A percentile compares a stretch with the other conserved stretches of the same genome.
These are phyloP conservation scores for Penelope pileata DNA, from an alignment of 2,113 vertebrate genomes.

Conservation along the genomic window DNA sequence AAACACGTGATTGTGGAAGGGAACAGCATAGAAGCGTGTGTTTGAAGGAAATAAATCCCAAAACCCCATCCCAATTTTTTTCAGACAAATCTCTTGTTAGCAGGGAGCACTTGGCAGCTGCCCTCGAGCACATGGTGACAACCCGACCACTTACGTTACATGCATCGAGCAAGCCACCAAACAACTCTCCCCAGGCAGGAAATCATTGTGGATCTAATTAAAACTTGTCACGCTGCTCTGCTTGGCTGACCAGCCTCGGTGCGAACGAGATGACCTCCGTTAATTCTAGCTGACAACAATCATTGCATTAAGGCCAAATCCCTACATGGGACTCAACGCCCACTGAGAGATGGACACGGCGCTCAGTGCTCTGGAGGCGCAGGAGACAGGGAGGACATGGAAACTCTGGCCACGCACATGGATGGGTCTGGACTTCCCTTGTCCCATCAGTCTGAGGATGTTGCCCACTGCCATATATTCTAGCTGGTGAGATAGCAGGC, in stretches of 20 bases:
- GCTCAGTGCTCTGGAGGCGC: background rate
- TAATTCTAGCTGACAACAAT: conserved; percentile 27
- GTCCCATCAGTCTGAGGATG: fast-evolving
- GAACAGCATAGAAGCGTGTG: background rate
- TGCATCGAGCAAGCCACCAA: background rate
- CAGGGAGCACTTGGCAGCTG: background rate
- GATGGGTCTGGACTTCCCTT: background rate
- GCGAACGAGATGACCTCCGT: background rate
- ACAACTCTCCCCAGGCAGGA: background rate
- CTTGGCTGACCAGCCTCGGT: background rate
- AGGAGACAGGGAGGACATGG: background rate
- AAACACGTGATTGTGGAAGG: background rate
- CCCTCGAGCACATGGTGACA: fast-evolving
- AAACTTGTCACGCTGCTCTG: conserved; percentile 3
- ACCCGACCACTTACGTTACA: background rate
- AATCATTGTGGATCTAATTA: conserved; percentile 43
- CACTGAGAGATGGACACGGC: background rate
- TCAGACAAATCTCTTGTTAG: background rate
- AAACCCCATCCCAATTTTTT: background rate
- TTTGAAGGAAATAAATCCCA: background rate
- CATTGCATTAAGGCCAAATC: background rate
- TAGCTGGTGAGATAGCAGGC: background rate
- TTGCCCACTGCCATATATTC: fast-evolving
- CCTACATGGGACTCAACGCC: background rate
- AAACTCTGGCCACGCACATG: background rate